Conservation (phyloP, 2,797 vertebrate genomes). For the Myotis vivesi region DNA sequence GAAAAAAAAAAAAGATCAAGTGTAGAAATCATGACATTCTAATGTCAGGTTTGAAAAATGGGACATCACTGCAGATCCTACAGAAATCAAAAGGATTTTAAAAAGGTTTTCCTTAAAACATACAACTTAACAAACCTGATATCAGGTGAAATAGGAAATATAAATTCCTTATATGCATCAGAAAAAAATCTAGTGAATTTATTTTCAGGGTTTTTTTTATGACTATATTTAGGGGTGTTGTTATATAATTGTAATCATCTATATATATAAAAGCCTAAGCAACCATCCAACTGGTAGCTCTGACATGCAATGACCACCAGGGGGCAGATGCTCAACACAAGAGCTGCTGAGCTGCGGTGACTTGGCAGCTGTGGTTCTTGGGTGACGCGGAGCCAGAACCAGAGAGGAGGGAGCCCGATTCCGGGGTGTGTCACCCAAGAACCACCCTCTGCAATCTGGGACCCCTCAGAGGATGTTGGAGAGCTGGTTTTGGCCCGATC, state of each 20-base stretch:
- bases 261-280: neutral
- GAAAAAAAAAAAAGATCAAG: no score
- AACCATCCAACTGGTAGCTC: no score
- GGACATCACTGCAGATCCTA: neutral
- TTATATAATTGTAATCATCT: neutral
- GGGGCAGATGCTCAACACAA: no score
- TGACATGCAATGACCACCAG: no score
- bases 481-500: no score
- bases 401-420: no score
- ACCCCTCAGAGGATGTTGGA: no score
- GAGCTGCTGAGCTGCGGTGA: no score
- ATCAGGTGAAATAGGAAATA: neutral
- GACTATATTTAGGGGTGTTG: neutral
- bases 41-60: neutral
- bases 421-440: no score
- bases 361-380: no score
- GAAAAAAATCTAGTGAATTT: neutral
- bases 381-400: no score
- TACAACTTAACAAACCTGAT: neutral
- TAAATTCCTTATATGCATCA: neutral
- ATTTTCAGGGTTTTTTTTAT: neutral
- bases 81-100: constrained; percentile 22
- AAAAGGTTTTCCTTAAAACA: neutral
- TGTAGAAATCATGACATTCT: neutral
- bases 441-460: no score